phyloP scores from a whole-genome alignment of 2,113 vertebrate genomes.

The Nothocercus nigrocapillus region DNA sequence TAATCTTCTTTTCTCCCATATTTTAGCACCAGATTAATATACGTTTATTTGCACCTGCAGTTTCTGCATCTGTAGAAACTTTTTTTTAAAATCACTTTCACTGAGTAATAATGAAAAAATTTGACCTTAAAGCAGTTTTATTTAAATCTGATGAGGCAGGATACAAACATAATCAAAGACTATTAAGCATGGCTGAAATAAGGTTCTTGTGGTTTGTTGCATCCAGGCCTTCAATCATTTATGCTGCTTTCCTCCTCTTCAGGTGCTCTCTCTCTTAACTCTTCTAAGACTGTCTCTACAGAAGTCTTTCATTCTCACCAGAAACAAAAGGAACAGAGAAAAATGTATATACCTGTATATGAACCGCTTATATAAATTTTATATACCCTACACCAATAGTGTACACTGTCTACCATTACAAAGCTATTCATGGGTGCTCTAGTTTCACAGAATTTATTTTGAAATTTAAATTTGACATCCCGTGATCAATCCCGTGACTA shows the following conservation, averaged over 20 bases:
- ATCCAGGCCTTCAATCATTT: neutral
- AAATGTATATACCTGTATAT: too few relatives aligned
- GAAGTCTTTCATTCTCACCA: too few relatives aligned
- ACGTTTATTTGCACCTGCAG: neutral
- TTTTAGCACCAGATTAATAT: neutral
- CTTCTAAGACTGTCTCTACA: neutral
- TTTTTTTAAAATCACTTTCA: neutral
- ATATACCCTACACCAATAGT: too few relatives aligned
- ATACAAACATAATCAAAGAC: neutral
- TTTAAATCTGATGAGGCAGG: neutral
- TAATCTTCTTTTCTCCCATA: neutral
- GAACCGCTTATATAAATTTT: neutral
- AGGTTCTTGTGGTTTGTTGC: neutral
- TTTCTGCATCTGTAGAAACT: neutral
- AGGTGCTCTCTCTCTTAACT: neutral
- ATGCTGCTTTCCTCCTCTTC: neutral
- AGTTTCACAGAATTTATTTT: neutral
- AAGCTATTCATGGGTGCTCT: fast-evolving
- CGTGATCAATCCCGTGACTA: neutral
- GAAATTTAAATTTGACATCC: neutral
- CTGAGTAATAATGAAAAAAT: neutral
- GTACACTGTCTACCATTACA: neutral
- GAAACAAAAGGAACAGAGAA: neutral
- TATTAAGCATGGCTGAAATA: neutral
- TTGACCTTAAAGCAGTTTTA: neutral